These are phyloP conservation scores for Sebastolobus alascanus DNA, from an alignment of 2,797 vertebrate genomes.

Conservation along the genomic window DNA sequence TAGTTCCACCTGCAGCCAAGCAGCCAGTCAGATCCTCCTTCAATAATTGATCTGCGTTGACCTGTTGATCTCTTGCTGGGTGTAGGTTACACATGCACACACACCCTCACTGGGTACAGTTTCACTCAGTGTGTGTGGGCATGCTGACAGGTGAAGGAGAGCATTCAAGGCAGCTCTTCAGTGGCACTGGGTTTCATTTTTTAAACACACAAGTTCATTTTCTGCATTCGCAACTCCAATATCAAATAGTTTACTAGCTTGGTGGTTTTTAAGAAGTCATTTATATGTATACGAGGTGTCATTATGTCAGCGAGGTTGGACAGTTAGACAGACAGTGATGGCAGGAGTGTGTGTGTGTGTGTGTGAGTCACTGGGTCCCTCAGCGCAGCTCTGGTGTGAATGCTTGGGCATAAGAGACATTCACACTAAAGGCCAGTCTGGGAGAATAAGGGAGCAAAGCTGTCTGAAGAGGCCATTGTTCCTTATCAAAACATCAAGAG, in stretches of 20 bases:
- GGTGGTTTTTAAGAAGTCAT: slow-evolving; percentile 39
- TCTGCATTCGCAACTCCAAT: slow-evolving; percentile 4
- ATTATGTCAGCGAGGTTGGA: slow-evolving; percentile 69
- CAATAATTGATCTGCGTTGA: slow-evolving; percentile 77
- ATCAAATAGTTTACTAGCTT: slow-evolving; percentile 15
- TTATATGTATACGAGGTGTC: slow-evolving; percentile 65
- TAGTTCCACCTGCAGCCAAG: slow-evolving; percentile 23
- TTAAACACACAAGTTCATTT: slow-evolving; percentile 6
- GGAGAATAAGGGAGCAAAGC: slow-evolving; percentile 74
- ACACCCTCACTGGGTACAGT: slow-evolving; percentile 51
- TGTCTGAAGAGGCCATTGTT: slow-evolving; percentile 85
- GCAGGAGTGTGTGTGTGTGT: slow-evolving; percentile 11
- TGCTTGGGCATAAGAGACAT: slow-evolving; percentile 75
- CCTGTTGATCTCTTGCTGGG: slow-evolving; percentile 75
- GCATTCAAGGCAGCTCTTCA: not conserved
- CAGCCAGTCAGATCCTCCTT: slow-evolving; percentile 51
- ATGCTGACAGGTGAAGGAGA: slow-evolving; percentile 16
- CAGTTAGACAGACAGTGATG: slow-evolving; percentile 72
- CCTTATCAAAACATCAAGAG: slow-evolving; percentile 84
- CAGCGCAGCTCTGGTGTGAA: slow-evolving; percentile 62
- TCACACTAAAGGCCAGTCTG: slow-evolving; percentile 82
- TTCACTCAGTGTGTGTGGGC: slow-evolving; percentile 45
- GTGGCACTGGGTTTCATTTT: not conserved
- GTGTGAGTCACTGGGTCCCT: slow-evolving; percentile 56
- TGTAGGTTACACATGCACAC: slow-evolving; percentile 73